These are phyloP conservation scores for Bimastos eiseni DNA, from an alignment of 2,888 invertebrate species.

Conservation along the genomic window DNA sequence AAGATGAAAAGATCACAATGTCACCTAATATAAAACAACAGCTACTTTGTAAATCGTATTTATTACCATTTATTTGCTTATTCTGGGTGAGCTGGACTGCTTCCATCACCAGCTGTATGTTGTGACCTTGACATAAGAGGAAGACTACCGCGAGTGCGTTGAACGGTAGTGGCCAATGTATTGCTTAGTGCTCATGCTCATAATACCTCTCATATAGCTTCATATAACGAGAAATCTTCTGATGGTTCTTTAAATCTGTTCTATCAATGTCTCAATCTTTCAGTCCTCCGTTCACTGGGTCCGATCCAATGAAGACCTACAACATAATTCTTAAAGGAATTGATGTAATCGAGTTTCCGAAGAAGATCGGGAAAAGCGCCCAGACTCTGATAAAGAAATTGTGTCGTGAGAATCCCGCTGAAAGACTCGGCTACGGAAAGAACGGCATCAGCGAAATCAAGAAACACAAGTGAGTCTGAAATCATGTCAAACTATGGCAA, in stretches of 20 bases:
- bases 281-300: slow-evolving; percentile 86
- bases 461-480: slow-evolving; percentile 95
- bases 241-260: background rate
- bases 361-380: slow-evolving; percentile 89
- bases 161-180: no score
- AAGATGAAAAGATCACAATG: background rate
- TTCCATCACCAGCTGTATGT: background rate
- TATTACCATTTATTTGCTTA: background rate
- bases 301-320: slow-evolving; percentile 99
- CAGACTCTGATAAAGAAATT: slow-evolving; percentile 92
- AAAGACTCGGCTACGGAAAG: slow-evolving; percentile 91
- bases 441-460: slow-evolving; percentile 96
- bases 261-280: slow-evolving; percentile 36
- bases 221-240: background rate
- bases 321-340: slow-evolving; percentile 98
- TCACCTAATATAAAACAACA: background rate
- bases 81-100: background rate
- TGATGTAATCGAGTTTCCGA: slow-evolving; percentile 94
- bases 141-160: background rate
- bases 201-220: background rate
- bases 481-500: background rate
- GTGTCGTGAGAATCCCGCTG: slow-evolving; percentile 95
- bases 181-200: no score
- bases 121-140: background rate
- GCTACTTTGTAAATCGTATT: background rate